A percentile compares a stretch with the other conserved stretches of the same genome.
These are phyloP conservation scores for Samia ricini DNA, from an alignment of 1,140 invertebrate species.

Conservation along the genomic window DNA sequence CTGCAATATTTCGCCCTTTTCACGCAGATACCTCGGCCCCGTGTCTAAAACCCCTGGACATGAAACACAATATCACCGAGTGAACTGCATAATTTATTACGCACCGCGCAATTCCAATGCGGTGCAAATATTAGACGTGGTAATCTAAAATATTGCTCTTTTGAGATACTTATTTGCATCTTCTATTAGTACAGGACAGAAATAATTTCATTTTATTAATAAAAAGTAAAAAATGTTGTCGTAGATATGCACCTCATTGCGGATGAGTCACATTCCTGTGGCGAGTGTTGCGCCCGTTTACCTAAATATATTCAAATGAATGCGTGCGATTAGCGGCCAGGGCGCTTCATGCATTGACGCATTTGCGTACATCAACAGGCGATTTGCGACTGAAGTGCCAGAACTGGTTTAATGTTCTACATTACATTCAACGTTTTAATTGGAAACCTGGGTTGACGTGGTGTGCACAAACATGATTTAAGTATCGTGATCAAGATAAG, in stretches of 20 bases:
- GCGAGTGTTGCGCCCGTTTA: conserved; percentile 36
- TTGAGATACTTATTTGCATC: conserved; percentile 2
- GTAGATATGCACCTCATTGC: background rate
- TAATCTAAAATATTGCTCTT: conserved; percentile 41
- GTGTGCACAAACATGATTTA: background rate
- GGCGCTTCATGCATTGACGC: conserved; percentile 23
- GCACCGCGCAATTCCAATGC: conserved; percentile 41
- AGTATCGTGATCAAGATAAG: background rate
- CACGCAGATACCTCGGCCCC: conserved; percentile 63
- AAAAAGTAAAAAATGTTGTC: background rate
- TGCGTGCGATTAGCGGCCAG: conserved; percentile 47
- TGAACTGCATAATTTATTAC: conserved; percentile 71
- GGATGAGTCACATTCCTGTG: conserved; percentile 8
- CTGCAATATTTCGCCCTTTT: conserved; percentile 75
- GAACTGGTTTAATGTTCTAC: conserved; percentile 44
- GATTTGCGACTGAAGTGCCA: conserved; percentile 9
- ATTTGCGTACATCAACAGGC: conserved; percentile 26
- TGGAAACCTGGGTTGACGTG: conserved; percentile 27
- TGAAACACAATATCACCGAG: conserved; percentile 74
- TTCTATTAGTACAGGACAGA: background rate
- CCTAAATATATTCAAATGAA: conserved; percentile 66
- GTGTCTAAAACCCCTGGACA: conserved; percentile 68
- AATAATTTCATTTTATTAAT: conserved; percentile 2
- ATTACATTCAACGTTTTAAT: conserved; percentile 46
- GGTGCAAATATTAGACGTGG: conserved; percentile 53